Conservation (phyloP, 2,797 vertebrate species). For the Miichthys miiuy region DNA sequence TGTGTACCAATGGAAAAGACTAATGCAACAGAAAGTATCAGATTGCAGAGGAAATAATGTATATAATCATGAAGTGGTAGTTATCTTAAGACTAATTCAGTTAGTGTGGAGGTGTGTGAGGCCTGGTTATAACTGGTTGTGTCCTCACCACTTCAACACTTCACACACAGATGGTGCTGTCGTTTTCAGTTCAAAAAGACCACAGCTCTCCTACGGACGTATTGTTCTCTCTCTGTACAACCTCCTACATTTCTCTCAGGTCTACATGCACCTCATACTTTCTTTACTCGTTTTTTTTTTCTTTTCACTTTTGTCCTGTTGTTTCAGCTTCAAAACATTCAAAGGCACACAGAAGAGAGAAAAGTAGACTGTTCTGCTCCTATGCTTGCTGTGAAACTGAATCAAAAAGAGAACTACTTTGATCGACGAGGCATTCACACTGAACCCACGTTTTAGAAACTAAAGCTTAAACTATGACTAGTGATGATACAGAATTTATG, state of each 20-base stretch:
- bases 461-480: slow-evolving; percentile 48
- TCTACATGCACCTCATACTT: slow-evolving; percentile 44
- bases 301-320: slow-evolving; percentile 29
- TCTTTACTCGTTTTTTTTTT: slow-evolving; percentile 5
- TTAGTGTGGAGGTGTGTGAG: slow-evolving; percentile 50
- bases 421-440: slow-evolving; percentile 66
- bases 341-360: slow-evolving; percentile 5
- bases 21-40: background rate
- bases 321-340: slow-evolving; percentile 36
- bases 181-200: slow-evolving; percentile 71
- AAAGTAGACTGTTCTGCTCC: slow-evolving; percentile 35
- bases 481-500: slow-evolving; percentile 29
- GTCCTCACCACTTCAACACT: slow-evolving; percentile 45
- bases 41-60: background rate
- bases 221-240: slow-evolving; percentile 47
- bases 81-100: slow-evolving; percentile 3
- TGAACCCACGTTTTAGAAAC: slow-evolving; percentile 56
- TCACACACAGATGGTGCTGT: slow-evolving; percentile 67
- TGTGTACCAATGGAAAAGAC: too few species aligned
- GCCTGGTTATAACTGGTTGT: slow-evolving; percentile 16
- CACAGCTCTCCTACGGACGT: slow-evolving; percentile 63
- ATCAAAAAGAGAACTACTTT: slow-evolving; percentile 71
- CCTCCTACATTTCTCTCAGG: slow-evolving; percentile 68
- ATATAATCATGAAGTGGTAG: background rate
- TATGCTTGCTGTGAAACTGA: slow-evolving; percentile 54